Evolutionary conservation across 2,888 invertebrate species (phyloP).

Genomic region (Sialis fuliginosa): DNA sequence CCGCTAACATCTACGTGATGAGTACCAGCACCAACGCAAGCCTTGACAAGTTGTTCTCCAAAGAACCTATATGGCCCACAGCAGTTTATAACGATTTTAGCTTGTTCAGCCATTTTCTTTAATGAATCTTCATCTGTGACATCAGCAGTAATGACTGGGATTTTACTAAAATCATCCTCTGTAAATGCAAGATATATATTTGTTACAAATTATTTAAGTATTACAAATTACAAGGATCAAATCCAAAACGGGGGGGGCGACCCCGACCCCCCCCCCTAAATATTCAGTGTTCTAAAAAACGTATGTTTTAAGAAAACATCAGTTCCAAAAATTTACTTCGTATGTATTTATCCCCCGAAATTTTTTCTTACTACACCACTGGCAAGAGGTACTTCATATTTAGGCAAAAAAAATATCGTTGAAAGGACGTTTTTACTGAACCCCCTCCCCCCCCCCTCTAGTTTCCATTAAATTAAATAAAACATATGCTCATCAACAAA

Average conservation of each 20-base stretch:
- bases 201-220: slow-evolving; percentile 1
- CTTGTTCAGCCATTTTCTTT: slow-evolving; percentile 58
- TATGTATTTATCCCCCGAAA: no score
- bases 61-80: slow-evolving; percentile 80
- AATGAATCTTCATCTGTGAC: slow-evolving; percentile 55
- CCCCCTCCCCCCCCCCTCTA: background rate
- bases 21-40: slow-evolving; percentile 57
- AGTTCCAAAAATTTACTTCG: no score
- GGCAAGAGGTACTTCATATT: background rate
- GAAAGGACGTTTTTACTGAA: background rate
- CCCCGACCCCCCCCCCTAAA: background rate
- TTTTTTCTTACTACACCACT: no score
- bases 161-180: slow-evolving; percentile 40
- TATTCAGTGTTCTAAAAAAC: no score
- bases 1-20: slow-evolving; percentile 89
- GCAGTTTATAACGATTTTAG: slow-evolving; percentile 74
- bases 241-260: background rate
- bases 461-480: background rate
- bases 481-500: no score
- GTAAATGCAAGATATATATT: slow-evolving; percentile 10
- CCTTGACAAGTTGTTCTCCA: slow-evolving; percentile 80
- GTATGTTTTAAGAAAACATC: no score
- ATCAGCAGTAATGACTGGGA: slow-evolving; percentile 62
- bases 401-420: background rate
- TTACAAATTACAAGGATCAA: background rate